Evolutionary conservation across 2,113 vertebrate genomes (phyloP).

Genomic region (Scophthalmus maximus): DNA sequence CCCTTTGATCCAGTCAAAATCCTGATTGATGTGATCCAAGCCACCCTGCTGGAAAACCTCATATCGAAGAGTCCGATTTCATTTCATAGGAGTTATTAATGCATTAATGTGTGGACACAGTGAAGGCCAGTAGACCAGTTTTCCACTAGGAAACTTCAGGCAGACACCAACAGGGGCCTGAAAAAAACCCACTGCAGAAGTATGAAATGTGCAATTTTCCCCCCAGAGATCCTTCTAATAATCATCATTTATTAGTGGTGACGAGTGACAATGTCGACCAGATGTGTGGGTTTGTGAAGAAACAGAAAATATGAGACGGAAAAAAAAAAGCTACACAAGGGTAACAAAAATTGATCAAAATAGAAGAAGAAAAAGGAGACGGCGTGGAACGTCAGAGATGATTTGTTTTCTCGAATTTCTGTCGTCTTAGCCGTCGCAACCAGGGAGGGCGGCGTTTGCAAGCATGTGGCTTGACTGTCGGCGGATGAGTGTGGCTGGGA

Average conservation of each 20-base stretch:
- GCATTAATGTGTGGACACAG: conserved; percentile 22
- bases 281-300: conserved; percentile 13
- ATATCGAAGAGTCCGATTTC: conserved; percentile 18
- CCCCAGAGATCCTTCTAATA: conserved; percentile 8
- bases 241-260: conserved; percentile 27
- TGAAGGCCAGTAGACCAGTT: conserved; percentile 12
- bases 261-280: conserved; percentile 7
- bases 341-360: no score
- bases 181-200: not conserved
- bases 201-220: conserved; percentile 13
- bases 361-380: not conserved
- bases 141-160: conserved; percentile 32
- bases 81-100: conserved; percentile 42
- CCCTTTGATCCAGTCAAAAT: no score
- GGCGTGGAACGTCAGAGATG: conserved; percentile 4
- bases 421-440: conserved; percentile 14
- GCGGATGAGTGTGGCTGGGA: conserved; percentile 46
- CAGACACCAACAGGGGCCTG: not conserved
- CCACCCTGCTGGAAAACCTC: conserved; percentile 24
- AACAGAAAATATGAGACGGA: no score
- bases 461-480: conserved; percentile 53
- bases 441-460: conserved; percentile 1
- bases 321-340: no score
- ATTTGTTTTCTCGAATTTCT: conserved; percentile 12
- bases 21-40: conserved; percentile 33